A percentile compares a stretch with the other conserved stretches of the same genome.
Conservation (phyloP, 2,888 invertebrate genomes). For the Ditula angustiorana region DNA sequence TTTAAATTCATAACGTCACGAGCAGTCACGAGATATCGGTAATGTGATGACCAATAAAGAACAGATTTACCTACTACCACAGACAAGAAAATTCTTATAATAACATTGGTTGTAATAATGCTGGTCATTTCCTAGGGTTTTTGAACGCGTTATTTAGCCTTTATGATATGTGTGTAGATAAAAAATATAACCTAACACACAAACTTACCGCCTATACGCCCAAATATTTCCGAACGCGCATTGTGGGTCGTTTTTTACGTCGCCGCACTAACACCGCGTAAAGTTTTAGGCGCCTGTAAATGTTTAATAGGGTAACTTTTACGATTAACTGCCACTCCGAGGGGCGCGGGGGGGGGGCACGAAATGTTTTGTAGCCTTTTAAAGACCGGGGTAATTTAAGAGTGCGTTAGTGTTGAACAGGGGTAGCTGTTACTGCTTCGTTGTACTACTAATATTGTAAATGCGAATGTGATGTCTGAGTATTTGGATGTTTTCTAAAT, state of each 20-base stretch:
- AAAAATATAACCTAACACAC: no score
- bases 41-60: no score
- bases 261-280: constrained; percentile 36
- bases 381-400: constrained; percentile 30
- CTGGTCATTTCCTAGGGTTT: no score
- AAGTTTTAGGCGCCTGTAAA: constrained; percentile 69
- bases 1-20: no score
- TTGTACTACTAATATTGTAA: background rate
- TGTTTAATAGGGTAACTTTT: constrained; percentile 80
- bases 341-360: constrained; percentile 47
- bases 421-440: constrained; percentile 10
- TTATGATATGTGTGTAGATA: no score
- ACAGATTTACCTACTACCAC: no score
- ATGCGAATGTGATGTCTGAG: background rate
- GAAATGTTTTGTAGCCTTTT: constrained; percentile 53
- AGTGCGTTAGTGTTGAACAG: constrained; percentile 3
- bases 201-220: background rate
- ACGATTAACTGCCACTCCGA: constrained; percentile 56
- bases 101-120: no score
- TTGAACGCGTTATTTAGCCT: no score
- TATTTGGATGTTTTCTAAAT: no score
- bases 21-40: no score
- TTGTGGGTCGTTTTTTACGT: constrained; percentile 19
- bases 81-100: no score
- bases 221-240: constrained; percentile 3